Percentiles rank a stretch among this genome's conserved stretches.
Conservation (phyloP, 2,113 vertebrate species). For the Sigmodon hispidus region DNA sequence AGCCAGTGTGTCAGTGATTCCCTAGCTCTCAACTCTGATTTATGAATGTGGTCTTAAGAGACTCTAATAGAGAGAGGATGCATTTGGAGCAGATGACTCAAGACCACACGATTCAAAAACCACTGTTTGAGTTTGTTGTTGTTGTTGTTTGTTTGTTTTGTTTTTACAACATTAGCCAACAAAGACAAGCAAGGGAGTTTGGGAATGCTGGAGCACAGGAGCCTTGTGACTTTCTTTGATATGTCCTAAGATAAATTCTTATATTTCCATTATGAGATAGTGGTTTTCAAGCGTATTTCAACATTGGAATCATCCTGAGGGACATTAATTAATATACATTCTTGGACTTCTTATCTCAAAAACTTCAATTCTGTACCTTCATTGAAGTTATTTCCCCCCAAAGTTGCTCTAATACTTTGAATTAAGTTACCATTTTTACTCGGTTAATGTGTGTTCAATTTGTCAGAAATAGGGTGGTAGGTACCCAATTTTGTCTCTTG, state of each 20-base stretch:
- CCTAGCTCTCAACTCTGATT: conserved; percentile 26
- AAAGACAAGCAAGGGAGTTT: conserved; percentile 14
- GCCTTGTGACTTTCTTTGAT: not conserved
- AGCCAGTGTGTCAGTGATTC: not conserved
- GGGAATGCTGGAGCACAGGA: not conserved
- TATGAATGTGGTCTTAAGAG: not conserved
- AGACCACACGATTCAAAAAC: not conserved
- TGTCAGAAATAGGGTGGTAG: not conserved
- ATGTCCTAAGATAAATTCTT: not conserved
- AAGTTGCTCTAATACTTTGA: not conserved
- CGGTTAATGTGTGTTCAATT: not conserved
- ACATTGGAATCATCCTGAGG: not conserved
- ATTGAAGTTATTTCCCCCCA: not conserved
- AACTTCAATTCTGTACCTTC: not conserved
- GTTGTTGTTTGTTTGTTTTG: too few relatives aligned
- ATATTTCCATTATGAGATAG: not conserved
- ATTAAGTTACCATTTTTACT: not conserved
- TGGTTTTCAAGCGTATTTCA: not conserved
- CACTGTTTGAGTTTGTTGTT: not conserved
- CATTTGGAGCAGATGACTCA: not conserved
- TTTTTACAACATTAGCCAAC: not conserved
- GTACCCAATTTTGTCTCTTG: not conserved
- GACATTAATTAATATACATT: not conserved
- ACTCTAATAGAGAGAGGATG: not conserved
- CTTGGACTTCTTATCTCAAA: not conserved